Evolutionary conservation across 2,888 invertebrate genomes (phyloP).

Genomic region (Norana najaformis): DNA sequence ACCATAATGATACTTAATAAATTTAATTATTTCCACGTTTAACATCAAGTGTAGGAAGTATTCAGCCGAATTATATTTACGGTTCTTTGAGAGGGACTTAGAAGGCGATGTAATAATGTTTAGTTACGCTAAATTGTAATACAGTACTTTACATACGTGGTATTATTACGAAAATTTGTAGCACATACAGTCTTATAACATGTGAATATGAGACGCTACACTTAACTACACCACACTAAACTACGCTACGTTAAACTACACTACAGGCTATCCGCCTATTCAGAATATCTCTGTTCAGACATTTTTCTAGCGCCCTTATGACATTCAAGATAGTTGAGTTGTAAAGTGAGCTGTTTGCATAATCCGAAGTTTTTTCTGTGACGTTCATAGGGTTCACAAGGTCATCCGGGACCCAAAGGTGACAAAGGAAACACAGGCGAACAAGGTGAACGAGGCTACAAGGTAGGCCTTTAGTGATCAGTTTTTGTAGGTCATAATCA

Average conservation of each 20-base stretch:
- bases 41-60: neutral
- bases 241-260: too few species aligned
- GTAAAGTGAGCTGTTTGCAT: neutral
- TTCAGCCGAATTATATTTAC: too few species aligned
- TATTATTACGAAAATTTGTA: too few species aligned
- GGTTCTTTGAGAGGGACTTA: too few species aligned
- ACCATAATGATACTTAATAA: neutral
- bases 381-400: constrained; percentile 21
- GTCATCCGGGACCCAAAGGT: constrained; percentile 24
- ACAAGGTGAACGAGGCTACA: constrained; percentile 31
- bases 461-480: constrained; percentile 27
- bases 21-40: too few species aligned
- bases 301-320: neutral
- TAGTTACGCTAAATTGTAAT: too few species aligned
- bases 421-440: constrained; percentile 26
- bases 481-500: too few species aligned
- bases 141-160: too few species aligned
- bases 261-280: neutral
- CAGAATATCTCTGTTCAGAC: neutral
- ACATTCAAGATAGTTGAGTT: neutral
- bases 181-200: too few species aligned
- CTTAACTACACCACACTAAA: too few species aligned
- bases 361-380: neutral
- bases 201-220: too few species aligned
- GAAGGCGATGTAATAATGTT: neutral